A percentile compares a stretch with the other conserved stretches of the same genome.
Conservation (phyloP, 2,797 vertebrate genomes). For the Alexandromys oeconomus region DNA sequence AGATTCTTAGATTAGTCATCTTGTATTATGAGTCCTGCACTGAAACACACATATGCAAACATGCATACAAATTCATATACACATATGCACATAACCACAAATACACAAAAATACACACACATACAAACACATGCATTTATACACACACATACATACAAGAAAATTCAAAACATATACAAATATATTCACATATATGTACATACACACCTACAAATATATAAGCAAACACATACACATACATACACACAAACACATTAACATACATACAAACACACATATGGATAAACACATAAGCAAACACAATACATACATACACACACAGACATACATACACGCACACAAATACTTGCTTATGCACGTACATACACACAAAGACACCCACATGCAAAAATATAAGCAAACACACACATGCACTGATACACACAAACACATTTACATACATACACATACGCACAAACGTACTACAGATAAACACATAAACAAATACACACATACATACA, state of each 20-base stretch:
- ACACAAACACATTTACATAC: too few species aligned
- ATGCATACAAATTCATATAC: neutral
- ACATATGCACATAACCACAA: neutral
- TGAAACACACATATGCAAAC: neutral
- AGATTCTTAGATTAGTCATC: slow-evolving; percentile 33
- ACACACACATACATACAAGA: neutral
- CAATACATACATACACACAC: neutral
- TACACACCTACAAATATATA: neutral
- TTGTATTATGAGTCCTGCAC: neutral
- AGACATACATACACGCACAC: neutral
- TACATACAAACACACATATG: neutral
- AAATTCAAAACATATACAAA: neutral
- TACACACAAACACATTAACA: neutral
- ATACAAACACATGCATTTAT: neutral
- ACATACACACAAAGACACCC: neutral
- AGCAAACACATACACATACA: neutral
- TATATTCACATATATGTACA: neutral
- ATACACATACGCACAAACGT: too few species aligned
- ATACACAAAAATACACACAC: too few species aligned
- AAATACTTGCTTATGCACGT: neutral
- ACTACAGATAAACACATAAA: too few species aligned
- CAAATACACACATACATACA: too few species aligned
- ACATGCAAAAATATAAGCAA: neutral
- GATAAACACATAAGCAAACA: neutral
- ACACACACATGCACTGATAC: neutral